Evolutionary conservation across 2,888 invertebrate genomes (phyloP).

Genomic region (Caenorhabditis sp.): DNA sequence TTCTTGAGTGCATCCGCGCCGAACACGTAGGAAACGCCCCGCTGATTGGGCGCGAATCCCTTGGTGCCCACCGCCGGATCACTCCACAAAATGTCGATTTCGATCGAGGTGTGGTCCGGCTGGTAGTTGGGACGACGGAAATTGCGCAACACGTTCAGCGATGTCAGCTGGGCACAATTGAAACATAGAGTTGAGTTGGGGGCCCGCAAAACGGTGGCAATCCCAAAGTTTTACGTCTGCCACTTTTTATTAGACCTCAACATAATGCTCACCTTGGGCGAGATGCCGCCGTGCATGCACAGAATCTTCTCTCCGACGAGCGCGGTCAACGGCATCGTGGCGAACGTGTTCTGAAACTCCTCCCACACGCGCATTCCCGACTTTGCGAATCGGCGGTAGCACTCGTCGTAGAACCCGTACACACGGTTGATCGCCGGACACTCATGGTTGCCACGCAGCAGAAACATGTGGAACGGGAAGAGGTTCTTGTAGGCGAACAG

Average conservation of each 20-base stretch:
- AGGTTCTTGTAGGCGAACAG: constrained; percentile 64
- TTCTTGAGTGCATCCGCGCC: constrained; percentile 7
- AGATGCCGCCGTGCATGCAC: constrained; percentile 71
- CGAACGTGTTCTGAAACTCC: constrained; percentile 64
- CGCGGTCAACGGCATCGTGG: constrained; percentile 63
- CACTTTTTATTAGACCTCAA: too few relatives aligned
- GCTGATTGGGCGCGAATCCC: constrained; percentile 11
- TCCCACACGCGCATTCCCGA: constrained; percentile 54
- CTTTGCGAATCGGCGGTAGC: constrained; percentile 59
- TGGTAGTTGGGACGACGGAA: constrained; percentile 31
- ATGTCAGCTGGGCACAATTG: constrained; percentile 1
- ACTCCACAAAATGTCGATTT: constrained; percentile 33
- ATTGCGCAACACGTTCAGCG: background rate
- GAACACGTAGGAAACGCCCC: constrained; percentile 25
- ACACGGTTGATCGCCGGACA: constrained; percentile 65
- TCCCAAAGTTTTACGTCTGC: too few relatives aligned
- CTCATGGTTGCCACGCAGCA: constrained; percentile 67
- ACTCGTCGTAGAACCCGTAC: constrained; percentile 71
- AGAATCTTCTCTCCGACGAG: constrained; percentile 64
- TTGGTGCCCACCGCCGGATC: constrained; percentile 6
- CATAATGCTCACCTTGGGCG: constrained; percentile 41
- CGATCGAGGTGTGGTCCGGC: constrained; percentile 9
- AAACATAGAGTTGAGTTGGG: background rate
- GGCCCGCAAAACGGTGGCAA: too few relatives aligned
- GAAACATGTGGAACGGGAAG: constrained; percentile 64